These are phyloP conservation scores for Pseudococcus viburni DNA, from an alignment of 2,888 invertebrate species.

Conservation along the genomic window DNA sequence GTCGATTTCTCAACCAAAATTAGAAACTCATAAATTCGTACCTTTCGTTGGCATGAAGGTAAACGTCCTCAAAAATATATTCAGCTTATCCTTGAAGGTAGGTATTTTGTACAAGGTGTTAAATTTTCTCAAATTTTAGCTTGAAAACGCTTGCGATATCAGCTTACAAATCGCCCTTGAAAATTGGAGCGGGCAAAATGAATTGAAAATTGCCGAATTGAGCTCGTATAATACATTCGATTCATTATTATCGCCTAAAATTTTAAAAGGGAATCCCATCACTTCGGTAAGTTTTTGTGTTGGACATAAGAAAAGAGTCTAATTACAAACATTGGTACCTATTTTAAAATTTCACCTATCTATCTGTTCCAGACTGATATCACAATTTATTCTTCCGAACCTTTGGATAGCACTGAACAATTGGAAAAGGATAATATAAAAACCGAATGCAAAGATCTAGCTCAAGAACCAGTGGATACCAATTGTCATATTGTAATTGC, in stretches of 20 bases:
- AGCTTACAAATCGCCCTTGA: slow-evolving; percentile 67
- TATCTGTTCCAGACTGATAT: slow-evolving; percentile 62
- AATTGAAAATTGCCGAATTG: slow-evolving; percentile 67
- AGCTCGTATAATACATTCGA: slow-evolving; percentile 64
- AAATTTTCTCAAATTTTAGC: slow-evolving; percentile 1
- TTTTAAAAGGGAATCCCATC: slow-evolving; percentile 61
- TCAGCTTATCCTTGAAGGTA: background rate
- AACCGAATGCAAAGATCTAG: slow-evolving; percentile 77
- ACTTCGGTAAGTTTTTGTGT: slow-evolving; percentile 52
- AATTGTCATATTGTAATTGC: slow-evolving; percentile 80
- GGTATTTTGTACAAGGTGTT: background rate
- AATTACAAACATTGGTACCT: background rate
- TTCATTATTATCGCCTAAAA: slow-evolving; percentile 45
- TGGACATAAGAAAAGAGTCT: background rate
- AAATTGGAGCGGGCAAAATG: slow-evolving; percentile 66
- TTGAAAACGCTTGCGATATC: slow-evolving; percentile 62
- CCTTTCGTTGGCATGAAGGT: slow-evolving; percentile 77
- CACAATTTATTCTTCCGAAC: slow-evolving; percentile 64
- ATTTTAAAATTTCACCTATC: background rate
- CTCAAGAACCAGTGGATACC: slow-evolving; percentile 74
- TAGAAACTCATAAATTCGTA: slow-evolving; percentile 87
- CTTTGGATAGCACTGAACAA: background rate
- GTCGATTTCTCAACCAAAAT: slow-evolving; percentile 75
- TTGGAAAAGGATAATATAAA: slow-evolving; percentile 73
- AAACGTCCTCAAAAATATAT: background rate